phyloP scores from a whole-genome alignment of 2,113 vertebrate genomes.

The Psilopogon haemacephalus region DNA sequence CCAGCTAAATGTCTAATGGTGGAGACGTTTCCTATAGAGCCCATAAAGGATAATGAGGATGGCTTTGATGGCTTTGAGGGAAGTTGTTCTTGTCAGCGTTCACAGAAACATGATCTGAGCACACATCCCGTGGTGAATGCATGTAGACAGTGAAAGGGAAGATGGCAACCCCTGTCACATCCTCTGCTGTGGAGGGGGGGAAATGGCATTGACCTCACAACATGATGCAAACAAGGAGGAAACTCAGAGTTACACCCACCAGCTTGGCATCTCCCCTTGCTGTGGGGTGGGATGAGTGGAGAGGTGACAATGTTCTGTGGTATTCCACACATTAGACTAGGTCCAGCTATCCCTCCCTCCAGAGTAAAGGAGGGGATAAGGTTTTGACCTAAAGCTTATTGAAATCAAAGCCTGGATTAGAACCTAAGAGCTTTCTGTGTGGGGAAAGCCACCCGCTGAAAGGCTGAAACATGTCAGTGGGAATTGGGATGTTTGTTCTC shows the following conservation, averaged over 20 bases:
- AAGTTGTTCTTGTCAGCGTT: constrained; percentile 53
- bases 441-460: not conserved
- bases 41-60: constrained; percentile 76
- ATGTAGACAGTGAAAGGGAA: not conserved
- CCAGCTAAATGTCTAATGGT: constrained; percentile 73
- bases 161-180: not conserved
- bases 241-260: not conserved
- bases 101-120: constrained; percentile 43
- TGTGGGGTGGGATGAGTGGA: fast-evolving
- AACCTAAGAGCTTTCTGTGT: not conserved
- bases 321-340: not conserved
- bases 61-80: constrained; percentile 71
- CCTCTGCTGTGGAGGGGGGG: not conserved
- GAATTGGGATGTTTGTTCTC: not conserved
- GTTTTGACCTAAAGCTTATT: not conserved
- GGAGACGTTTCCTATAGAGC: constrained; percentile 70
- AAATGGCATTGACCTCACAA: not conserved
- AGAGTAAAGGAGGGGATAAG: not conserved
- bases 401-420: not conserved
- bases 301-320: not conserved
- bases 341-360: not conserved
- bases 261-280: not conserved
- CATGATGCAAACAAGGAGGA: fast-evolving
- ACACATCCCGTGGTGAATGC: not conserved
- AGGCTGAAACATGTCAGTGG: not conserved